Conservation (phyloP, 1,140 invertebrate species). For the Anastrepha ludens region DNA sequence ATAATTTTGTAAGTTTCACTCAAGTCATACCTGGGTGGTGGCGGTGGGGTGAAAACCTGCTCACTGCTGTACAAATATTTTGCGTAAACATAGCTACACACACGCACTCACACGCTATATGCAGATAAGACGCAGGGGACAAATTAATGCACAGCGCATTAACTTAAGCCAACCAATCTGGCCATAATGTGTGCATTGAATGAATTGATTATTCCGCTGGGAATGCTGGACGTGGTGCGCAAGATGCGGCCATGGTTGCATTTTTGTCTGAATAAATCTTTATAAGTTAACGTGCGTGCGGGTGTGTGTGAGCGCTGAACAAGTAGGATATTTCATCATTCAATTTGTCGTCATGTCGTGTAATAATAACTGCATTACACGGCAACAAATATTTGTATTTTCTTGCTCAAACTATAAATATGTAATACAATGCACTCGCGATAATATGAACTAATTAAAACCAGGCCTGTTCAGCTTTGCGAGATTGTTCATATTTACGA, state of each 20-base stretch:
- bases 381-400: neutral
- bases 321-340: neutral
- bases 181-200: slow-evolving; percentile 20
- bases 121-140: neutral
- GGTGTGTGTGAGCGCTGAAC: neutral
- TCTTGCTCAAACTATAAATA: neutral
- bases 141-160: neutral
- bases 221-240: neutral
- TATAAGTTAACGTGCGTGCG: neutral
- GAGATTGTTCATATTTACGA: too few species aligned
- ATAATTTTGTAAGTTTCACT: neutral
- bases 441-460: too few species aligned
- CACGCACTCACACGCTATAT: neutral
- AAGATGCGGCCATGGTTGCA: neutral
- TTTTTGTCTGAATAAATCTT: too few species aligned
- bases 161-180: slow-evolving; percentile 34
- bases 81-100: too few species aligned
- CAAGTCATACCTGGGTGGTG: neutral
- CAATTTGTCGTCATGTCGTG: neutral
- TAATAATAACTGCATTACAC: neutral
- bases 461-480: too few species aligned
- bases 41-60: neutral
- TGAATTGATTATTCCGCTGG: slow-evolving; percentile 13
- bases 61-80: too few species aligned
- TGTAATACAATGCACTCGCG: too few species aligned